Evolutionary conservation across 2,797 vertebrate species (phyloP).

Genomic region (Channa striata): DNA sequence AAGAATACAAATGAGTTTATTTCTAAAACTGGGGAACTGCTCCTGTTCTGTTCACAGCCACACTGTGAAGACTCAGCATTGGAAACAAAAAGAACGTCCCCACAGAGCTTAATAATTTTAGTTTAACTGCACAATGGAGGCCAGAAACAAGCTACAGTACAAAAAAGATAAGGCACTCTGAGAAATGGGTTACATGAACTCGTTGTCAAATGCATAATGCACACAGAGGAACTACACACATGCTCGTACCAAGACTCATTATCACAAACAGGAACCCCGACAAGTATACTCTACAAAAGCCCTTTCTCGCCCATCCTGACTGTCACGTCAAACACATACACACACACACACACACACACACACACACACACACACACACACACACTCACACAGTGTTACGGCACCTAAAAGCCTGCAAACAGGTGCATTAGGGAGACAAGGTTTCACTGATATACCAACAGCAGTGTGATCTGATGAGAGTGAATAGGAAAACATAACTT

Average conservation of each 20-base stretch:
- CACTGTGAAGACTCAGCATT: background rate
- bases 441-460: slow-evolving; percentile 11
- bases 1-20: background rate
- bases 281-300: slow-evolving; percentile 32
- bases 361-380: slow-evolving; percentile 9
- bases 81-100: too few relatives aligned
- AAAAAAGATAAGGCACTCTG: slow-evolving; percentile 6
- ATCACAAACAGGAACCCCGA: slow-evolving; percentile 50
- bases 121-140: background rate
- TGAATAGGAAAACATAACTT: slow-evolving; percentile 5
- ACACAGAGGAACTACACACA: slow-evolving; percentile 11
- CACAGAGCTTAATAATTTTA: background rate
- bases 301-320: slow-evolving; percentile 12
- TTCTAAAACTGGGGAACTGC: background rate
- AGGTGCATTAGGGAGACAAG: slow-evolving; percentile 19
- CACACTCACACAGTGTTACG: background rate
- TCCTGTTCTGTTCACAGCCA: background rate
- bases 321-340: slow-evolving; percentile 16
- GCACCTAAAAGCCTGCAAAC: slow-evolving; percentile 23
- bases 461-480: slow-evolving; percentile 1
- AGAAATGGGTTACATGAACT: slow-evolving; percentile 16
- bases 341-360: slow-evolving; percentile 18
- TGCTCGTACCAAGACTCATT: slow-evolving; percentile 33
- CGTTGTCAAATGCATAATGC: background rate
- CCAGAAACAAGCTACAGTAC: background rate